These are phyloP conservation scores for Myodes glareolus DNA, from an alignment of 2,113 vertebrate species.

Conservation along the genomic window DNA sequence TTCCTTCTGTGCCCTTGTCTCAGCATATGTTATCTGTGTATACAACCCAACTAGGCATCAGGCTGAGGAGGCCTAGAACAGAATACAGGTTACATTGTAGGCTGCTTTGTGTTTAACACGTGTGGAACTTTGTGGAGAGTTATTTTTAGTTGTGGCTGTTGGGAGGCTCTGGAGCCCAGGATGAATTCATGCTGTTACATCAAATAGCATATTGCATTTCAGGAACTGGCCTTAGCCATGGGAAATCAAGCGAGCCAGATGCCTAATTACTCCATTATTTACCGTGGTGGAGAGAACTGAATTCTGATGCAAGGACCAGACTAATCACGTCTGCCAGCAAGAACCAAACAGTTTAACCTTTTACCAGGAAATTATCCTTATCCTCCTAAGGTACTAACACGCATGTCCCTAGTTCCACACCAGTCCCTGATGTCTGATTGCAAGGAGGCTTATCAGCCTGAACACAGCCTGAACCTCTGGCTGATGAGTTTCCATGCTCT, in stretches of 20 bases:
- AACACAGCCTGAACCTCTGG: neutral
- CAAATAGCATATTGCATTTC: conserved; percentile 81
- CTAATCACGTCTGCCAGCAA: conserved; percentile 81
- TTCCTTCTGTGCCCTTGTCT: neutral
- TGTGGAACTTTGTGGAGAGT: conserved; percentile 52
- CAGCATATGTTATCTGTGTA: neutral
- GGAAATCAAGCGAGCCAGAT: conserved; percentile 84
- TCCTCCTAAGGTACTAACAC: conserved; percentile 20
- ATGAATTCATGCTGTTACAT: conserved; percentile 79
- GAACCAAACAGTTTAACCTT: conserved; percentile 83
- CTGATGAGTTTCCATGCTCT: neutral
- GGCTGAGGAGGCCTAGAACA: neutral
- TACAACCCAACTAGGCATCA: neutral
- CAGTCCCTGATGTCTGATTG: neutral
- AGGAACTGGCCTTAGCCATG: conserved; percentile 83
- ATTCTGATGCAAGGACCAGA: conserved; percentile 85
- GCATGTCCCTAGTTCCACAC: fast-evolving
- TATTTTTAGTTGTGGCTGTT: conserved; percentile 72
- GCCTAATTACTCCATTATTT: conserved; percentile 88
- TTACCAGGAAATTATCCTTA: conserved; percentile 63
- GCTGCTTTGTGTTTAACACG: conserved; percentile 18
- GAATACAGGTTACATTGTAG: neutral
- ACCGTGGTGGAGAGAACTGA: conserved; percentile 79
- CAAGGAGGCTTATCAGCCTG: neutral
- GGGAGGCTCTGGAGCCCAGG: conserved; percentile 70